phyloP scores from a whole-genome alignment of 1,140 invertebrate genomes.

The Tetranychus urticae region DNA sequence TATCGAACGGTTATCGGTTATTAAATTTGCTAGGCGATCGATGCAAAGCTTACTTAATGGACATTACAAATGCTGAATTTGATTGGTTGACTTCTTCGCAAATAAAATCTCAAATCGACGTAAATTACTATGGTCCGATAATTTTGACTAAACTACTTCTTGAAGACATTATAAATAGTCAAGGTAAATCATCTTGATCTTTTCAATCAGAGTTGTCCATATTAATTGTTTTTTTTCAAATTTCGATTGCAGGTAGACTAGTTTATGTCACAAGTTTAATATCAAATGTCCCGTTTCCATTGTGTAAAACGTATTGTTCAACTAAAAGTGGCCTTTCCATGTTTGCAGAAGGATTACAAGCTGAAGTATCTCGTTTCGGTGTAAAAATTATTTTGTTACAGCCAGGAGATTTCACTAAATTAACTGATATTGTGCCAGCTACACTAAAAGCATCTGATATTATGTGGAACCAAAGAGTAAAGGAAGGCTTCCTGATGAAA shows the following conservation, averaged over 20 bases:
- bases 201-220: background rate
- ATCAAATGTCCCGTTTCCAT: slow-evolving; percentile 30
- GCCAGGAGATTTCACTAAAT: slow-evolving; percentile 21
- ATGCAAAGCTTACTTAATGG: background rate
- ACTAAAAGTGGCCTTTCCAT: slow-evolving; percentile 45
- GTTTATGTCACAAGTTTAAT: slow-evolving; percentile 1
- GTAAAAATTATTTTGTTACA: slow-evolving; percentile 20
- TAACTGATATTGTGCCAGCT: slow-evolving; percentile 15
- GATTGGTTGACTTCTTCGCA: slow-evolving; percentile 57
- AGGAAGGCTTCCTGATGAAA: slow-evolving; percentile 12
- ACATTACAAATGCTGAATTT: slow-evolving; percentile 43
- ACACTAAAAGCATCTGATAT: background rate
- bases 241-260: background rate
- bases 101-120: slow-evolving; percentile 40
- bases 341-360: slow-evolving; percentile 18
- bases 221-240: background rate
- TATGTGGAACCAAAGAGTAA: slow-evolving; percentile 17
- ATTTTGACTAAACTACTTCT: slow-evolving; percentile 42
- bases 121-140: slow-evolving; percentile 64
- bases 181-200: slow-evolving; percentile 19
- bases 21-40: background rate
- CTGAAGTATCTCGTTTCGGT: slow-evolving; percentile 20
- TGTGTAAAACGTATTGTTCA: slow-evolving; percentile 46
- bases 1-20: background rate
- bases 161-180: slow-evolving; percentile 36